A percentile compares a stretch with the other conserved stretches of the same genome.
Conservation (phyloP, 1,140 invertebrate species). For the Caenorhabditis brenneri region DNA sequence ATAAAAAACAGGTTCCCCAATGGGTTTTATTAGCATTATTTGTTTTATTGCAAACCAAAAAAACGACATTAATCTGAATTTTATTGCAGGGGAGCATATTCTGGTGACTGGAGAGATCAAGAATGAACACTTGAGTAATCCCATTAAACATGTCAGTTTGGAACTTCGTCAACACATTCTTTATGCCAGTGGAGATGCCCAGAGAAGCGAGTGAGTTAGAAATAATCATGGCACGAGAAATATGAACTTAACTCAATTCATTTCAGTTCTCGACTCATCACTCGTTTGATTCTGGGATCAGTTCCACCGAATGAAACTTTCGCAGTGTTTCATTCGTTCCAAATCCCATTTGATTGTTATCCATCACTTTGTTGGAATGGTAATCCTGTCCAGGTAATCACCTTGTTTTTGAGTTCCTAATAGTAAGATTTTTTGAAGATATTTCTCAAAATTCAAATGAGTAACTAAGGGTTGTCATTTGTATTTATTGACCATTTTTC, state of each 20-base stretch:
- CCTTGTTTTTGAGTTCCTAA: not conserved
- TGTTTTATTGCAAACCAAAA: not conserved
- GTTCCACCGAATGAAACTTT: conserved; percentile 35
- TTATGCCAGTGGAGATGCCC: conserved; percentile 33
- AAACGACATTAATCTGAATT: not conserved
- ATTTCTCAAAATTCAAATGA: no score
- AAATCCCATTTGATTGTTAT: conserved; percentile 46
- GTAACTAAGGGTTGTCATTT: no score
- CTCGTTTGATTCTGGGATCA: not conserved
- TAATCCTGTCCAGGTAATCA: conserved; percentile 18
- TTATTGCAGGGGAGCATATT: conserved; percentile 45
- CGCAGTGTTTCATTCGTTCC: conserved; percentile 28
- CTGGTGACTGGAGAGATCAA: conserved; percentile 34
- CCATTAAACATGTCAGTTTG: conserved; percentile 43
- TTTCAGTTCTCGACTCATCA: conserved; percentile 41
- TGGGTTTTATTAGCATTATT: not conserved
- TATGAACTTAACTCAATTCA: not conserved
- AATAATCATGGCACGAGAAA: not conserved
- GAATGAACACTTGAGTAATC: conserved; percentile 6
- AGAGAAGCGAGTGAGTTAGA: conserved; percentile 33
- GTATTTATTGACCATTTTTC: no score
- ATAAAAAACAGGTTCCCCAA: not conserved
- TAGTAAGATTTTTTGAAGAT: no score
- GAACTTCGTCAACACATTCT: conserved; percentile 37
- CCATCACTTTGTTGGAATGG: conserved; percentile 33